These are phyloP conservation scores for Lepidochitona cinerea DNA, from an alignment of 2,888 invertebrate genomes.

Conservation along the genomic window DNA sequence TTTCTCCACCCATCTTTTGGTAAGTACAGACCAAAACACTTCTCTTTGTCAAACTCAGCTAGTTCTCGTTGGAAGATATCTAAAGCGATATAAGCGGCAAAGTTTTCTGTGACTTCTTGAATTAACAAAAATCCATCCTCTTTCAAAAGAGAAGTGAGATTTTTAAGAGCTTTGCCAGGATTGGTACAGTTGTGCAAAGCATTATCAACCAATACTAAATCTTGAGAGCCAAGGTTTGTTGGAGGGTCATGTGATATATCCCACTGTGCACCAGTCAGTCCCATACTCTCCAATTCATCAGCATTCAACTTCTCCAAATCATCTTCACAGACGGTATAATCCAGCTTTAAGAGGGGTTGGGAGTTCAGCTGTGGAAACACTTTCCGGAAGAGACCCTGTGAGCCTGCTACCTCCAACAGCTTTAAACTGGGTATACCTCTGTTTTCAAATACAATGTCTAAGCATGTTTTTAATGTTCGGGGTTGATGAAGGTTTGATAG, in stretches of 20 bases:
- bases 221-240: conserved; percentile 41
- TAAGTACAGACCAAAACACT: conserved; percentile 43
- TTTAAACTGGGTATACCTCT: conserved; percentile 80
- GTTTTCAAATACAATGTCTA: conserved; percentile 87
- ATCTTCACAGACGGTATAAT: conserved; percentile 76
- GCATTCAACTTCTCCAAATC: conserved; percentile 57
- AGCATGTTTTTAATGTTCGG: conserved; percentile 62
- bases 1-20: conserved; percentile 46
- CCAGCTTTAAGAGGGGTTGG: conserved; percentile 80
- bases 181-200: conserved; percentile 49
- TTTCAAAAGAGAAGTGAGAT: conserved; percentile 75
- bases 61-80: conserved; percentile 39
- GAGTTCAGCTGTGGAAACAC: conserved; percentile 71
- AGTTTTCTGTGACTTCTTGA: conserved; percentile 69
- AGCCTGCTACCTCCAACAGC: conserved; percentile 77
- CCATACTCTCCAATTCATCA: conserved; percentile 75
- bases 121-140: conserved; percentile 73
- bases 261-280: conserved; percentile 78
- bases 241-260: conserved; percentile 75
- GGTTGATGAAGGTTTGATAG: conserved; percentile 29
- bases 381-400: conserved; percentile 34
- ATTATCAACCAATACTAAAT: conserved; percentile 61
- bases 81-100: conserved; percentile 48
- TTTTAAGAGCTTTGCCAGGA: conserved; percentile 38
- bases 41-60: conserved; percentile 18